A percentile compares a stretch with the other conserved stretches of the same genome.
Conservation (phyloP, 2,113 vertebrate species). For the Gallinago jamesoni region DNA sequence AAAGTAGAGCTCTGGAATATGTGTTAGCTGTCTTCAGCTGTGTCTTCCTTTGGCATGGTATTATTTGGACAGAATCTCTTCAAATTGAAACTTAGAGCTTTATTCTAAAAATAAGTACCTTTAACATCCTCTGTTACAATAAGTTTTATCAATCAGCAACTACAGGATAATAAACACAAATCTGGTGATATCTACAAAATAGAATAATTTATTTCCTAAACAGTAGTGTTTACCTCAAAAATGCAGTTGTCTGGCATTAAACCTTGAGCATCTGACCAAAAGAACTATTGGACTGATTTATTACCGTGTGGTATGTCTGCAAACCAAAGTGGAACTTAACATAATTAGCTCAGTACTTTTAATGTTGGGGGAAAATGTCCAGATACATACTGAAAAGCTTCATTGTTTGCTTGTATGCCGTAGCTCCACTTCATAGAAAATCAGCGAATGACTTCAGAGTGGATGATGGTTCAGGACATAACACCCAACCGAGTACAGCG, state of each 20-base stretch:
- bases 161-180: not conserved
- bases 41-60: not conserved
- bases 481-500: not conserved
- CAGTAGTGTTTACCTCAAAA: not conserved
- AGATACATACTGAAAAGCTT: not conserved
- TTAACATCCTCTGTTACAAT: not conserved
- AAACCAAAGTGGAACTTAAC: not conserved
- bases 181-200: not conserved
- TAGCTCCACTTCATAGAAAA: conserved; percentile 75
- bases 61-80: not conserved
- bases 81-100: not conserved
- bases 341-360: not conserved
- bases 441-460: not conserved
- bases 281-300: not conserved
- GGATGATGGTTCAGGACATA: conserved; percentile 31
- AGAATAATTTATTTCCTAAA: not conserved
- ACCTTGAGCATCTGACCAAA: not conserved
- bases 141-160: rapidly evolving
- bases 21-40: not conserved
- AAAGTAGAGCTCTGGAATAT: not conserved
- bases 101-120: not conserved
- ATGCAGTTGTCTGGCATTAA: not conserved
- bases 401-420: conserved; percentile 25
- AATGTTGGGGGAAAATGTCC: not conserved
- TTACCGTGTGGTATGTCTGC: not conserved